Base-by-base conservation (phyloP, 2,797 vertebrate species). In the Fringilla coelebs region DNA sequence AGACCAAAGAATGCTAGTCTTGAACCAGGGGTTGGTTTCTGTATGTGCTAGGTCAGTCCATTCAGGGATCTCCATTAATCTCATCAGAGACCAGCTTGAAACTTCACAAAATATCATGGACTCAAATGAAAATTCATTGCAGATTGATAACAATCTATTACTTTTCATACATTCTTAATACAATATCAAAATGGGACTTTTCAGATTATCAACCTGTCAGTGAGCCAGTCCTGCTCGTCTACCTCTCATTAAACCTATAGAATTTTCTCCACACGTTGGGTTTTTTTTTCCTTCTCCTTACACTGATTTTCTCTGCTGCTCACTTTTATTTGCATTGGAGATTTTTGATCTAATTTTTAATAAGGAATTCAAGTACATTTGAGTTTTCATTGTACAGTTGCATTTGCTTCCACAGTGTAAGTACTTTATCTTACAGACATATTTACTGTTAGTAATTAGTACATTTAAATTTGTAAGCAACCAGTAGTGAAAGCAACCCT, bases 81-180 rank as follows among this genome's bases (percentile, higher is more conserved):
- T 67, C 3, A 3, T 54, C 26, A 29, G 13, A n/a, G 34, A 8
- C 13, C 54, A 80, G 22, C 20, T 45, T 86, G 28, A n/a, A 85
- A 25, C 31, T 10, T 63, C 45, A 28, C 2, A 4, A 60, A 62
- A 52, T 2, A 67, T 8, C n/a, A 0, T 3, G 16, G 7, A 36
- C 28, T 61, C 21, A n/a, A 8, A 8, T 46, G 55, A 78, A 94
- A 82, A 52, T 74, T n/a, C 13, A 2, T 28, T 61, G 24, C 19
- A 66, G 48, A 45, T 55, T 45, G n/a, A n/a, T 68, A 66, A 45
- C 25, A 67, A 61, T 15, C 0, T 61, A 31, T 54, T 41, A 40
- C 4, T 92, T 79, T 21, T 57, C 38, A 17, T 21, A 26, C 20
- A 15, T n/a, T 71, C 61, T 54, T 45, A 62, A 26, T 65, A 26